phyloP scores from a whole-genome alignment of 2,113 vertebrate genomes.

The Callipepla squamata region DNA sequence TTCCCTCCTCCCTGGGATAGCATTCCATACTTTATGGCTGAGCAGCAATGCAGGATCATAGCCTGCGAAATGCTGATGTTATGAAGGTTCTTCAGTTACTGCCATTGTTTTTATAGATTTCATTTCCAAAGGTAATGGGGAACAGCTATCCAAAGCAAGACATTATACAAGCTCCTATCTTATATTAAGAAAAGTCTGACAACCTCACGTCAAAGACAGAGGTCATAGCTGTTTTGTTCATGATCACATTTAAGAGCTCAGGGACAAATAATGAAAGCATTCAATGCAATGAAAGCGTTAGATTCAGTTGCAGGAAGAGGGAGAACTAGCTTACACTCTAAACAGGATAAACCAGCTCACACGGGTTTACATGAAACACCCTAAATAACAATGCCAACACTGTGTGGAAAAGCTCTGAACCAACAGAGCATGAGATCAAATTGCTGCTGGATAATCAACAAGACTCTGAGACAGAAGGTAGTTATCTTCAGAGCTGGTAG shows the following conservation, averaged over 20 bases:
- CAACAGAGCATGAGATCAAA: constrained; percentile 16
- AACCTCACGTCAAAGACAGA: background rate
- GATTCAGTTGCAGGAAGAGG: background rate
- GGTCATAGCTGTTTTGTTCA: background rate
- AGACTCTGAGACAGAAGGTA: background rate
- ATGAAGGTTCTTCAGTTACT: background rate
- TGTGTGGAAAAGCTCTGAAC: constrained; percentile 17
- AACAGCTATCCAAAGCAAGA: background rate
- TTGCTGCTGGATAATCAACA: constrained; percentile 15
- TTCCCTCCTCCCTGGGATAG: background rate
- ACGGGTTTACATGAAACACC: constrained; percentile 23
- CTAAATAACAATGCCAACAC: constrained; percentile 26
- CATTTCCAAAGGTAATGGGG: background rate
- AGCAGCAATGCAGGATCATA: background rate
- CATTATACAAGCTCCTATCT: background rate
- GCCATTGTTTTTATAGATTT: background rate
- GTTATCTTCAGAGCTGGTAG: background rate
- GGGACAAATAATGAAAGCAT: constrained; percentile 1
- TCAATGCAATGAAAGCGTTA: background rate
- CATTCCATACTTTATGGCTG: background rate
- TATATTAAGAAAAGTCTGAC: background rate
- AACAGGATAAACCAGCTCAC: constrained; percentile 63
- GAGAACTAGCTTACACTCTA: background rate
- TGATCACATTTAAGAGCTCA: background rate
- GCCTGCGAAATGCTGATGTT: background rate